Evolutionary conservation across 2,797 vertebrate species (phyloP), one percentile per base, ranked within the genome.

Genomic region (Schizothorax lantsangensis): DNA sequence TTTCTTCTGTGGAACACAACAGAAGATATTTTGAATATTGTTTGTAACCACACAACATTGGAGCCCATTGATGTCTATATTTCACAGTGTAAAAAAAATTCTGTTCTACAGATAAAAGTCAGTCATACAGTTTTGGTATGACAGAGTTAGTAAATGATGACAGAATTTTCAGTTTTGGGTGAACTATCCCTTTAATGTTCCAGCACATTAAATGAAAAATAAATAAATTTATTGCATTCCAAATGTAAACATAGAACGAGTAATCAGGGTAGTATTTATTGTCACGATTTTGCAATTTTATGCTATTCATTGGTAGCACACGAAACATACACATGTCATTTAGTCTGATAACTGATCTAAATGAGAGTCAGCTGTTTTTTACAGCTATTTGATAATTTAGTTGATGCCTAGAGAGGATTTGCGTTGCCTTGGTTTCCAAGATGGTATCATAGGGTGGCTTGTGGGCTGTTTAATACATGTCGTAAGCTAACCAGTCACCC

Each of bases 391-490:
- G 88, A 83, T 84, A 49, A 90, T 79, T 89, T 90, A 80, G 79
- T 83, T 87, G 82, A 88, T 87, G 86, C 68, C 75, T 81, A 40
- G 84, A n/a, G 19, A 52, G 88, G 91, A 91, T 94, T 93, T 93
- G 89, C 79, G 93, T 94, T 94, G 89, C 92, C 92, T 86, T 93
- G 92, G 94, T 94, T 94, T 88, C 90, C 59, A 43, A 92, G 93
- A 95, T 94, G 88, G 59, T 94, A 94, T 94, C 94, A 90, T 54
- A 81, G 68, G 81, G 86, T 88, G 84, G 86, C 84, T 88, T 86
- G 81, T 38, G 84, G 81, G 75, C 62, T 91, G 73, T 85, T 72
- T 90, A 89, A 91, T 91, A 89, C 89, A 81, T 82, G 79, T 88
- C 81, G 83, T 92, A 88, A 90, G 87, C 84, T 89, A 81, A 83